Conservation (phyloP, 2,797 vertebrate genomes). For the Sebastes dallii region DNA sequence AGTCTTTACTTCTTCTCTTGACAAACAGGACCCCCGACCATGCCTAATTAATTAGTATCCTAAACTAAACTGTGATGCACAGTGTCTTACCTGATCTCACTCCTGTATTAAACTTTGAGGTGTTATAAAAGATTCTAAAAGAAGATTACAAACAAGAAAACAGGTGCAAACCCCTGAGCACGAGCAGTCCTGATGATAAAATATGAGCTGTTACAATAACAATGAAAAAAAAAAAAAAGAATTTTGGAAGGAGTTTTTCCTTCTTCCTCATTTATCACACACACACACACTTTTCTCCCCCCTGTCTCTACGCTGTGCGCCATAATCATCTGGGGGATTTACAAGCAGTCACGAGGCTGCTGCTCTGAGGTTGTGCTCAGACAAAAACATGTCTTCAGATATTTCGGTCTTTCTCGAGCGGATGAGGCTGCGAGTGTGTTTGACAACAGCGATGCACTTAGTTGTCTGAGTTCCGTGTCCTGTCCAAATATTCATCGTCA, state of each 20-base stretch:
- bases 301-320: not conserved
- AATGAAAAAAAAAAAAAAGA: not conserved
- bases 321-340: constrained; percentile 43
- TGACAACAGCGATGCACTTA: constrained; percentile 25
- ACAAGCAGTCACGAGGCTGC: constrained; percentile 26
- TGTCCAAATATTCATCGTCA: constrained; percentile 25
- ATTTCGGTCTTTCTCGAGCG: constrained; percentile 16
- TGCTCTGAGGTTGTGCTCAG: constrained; percentile 14
- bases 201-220: constrained; percentile 26
- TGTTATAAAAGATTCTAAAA: not conserved
- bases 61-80: not conserved
- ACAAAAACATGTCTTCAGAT: constrained; percentile 38
- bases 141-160: constrained; percentile 2
- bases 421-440: constrained; percentile 22
- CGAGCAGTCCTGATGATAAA: not conserved
- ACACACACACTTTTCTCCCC: not conserved
- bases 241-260: constrained; percentile 16
- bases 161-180: not conserved
- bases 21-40: not conserved
- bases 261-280: constrained; percentile 29
- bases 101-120: not conserved
- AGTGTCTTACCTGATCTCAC: not conserved
- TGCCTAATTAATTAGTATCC: not conserved
- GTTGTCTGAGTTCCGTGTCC: constrained; percentile 19
- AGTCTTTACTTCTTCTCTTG: not conserved